A percentile compares a stretch with the other conserved stretches of the same genome.
Conservation (phyloP, 2,113 vertebrate species). For the Dicaeum eximium region DNA sequence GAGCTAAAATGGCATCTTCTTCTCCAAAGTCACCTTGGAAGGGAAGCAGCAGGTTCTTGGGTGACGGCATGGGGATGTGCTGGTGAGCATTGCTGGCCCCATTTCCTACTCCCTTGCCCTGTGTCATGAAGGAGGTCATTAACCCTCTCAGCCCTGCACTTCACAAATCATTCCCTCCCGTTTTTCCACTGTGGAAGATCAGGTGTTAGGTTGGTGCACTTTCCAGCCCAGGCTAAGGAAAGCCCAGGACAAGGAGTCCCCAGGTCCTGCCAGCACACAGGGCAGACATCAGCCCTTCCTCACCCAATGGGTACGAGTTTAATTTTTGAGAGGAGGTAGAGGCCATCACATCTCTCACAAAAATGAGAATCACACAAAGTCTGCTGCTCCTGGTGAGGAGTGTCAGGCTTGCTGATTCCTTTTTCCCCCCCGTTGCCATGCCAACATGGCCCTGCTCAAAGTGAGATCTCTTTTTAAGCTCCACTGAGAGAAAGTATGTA, state of each 20-base stretch:
- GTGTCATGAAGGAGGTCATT: background rate
- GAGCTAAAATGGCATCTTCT: background rate
- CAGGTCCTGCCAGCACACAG: background rate
- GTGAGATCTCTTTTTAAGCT: constrained; percentile 43
- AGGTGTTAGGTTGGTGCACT: background rate
- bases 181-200: rapidly evolving
- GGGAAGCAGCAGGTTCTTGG: background rate
- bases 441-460: constrained; percentile 6
- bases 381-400: background rate
- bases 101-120: background rate
- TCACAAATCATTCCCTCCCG: background rate
- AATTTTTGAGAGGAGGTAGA: background rate
- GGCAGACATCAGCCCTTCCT: background rate
- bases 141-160: rapidly evolving
- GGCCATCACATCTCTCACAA: background rate
- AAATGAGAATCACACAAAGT: background rate
- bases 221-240: background rate
- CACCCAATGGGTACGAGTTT: rapidly evolving
- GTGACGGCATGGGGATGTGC: background rate
- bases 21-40: background rate
- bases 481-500: background rate
- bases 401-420: background rate
- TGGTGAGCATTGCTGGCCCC: background rate
- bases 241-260: rapidly evolving
- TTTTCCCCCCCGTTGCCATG: constrained; percentile 41